phyloP scores from a whole-genome alignment of 1,140 invertebrate species.

The Sinella curviseta region DNA sequence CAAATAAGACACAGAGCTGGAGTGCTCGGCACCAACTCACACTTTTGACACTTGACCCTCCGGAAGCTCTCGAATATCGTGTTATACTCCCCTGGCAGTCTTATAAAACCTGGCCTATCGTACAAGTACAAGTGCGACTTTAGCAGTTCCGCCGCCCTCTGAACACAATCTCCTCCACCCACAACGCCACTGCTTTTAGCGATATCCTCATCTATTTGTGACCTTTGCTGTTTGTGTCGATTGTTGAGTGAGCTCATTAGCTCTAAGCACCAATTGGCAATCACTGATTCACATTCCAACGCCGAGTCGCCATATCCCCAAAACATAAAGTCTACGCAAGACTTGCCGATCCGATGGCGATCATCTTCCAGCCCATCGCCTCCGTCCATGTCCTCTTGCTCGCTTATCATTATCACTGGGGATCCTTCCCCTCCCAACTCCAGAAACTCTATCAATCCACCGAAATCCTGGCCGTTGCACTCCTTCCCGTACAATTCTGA shows the following conservation, averaged over 20 bases:
- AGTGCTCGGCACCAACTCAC: slow-evolving; percentile 8
- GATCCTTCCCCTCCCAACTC: neutral
- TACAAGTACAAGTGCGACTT: slow-evolving; percentile 4
- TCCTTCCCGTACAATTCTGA: slow-evolving; percentile 7
- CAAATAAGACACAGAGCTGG: slow-evolving; percentile 34
- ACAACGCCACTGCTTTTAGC: neutral
- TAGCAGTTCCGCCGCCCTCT: neutral
- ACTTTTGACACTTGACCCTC: slow-evolving; percentile 25
- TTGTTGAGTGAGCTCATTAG: neutral
- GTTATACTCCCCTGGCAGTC: slow-evolving; percentile 29
- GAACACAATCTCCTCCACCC: neutral
- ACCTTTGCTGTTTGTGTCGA: neutral
- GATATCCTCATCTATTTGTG: too few species aligned
- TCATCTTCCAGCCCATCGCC: too few species aligned
- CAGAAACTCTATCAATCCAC: neutral
- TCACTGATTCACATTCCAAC: neutral
- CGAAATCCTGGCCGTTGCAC: neutral
- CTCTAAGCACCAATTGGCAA: neutral
- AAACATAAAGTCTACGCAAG: neutral
- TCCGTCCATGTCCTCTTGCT: too few species aligned
- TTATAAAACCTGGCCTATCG: slow-evolving; percentile 14
- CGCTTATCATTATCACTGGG: neutral
- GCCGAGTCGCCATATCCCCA: neutral
- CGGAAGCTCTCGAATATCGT: slow-evolving; percentile 29
- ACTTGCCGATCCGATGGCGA: neutral